Evolutionary conservation across 2,113 vertebrate genomes (phyloP).

Genomic region (Fukomys damarensis): DNA sequence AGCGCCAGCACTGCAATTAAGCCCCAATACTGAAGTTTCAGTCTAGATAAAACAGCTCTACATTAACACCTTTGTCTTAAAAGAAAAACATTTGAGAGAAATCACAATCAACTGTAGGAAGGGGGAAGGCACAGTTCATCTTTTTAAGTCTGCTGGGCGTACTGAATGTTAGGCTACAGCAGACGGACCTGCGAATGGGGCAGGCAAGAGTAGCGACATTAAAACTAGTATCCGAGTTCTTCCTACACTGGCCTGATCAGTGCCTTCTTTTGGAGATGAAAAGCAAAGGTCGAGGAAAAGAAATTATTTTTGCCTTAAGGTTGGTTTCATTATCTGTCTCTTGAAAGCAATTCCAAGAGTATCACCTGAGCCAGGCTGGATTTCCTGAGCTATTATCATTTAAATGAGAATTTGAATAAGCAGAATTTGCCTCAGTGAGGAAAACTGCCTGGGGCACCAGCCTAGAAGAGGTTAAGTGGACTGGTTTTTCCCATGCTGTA

Average conservation of each 20-base stretch:
- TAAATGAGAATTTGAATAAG: slow-evolving; percentile 69
- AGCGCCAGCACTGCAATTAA: neutral
- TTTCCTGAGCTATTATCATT: slow-evolving; percentile 69
- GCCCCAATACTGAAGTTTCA: neutral
- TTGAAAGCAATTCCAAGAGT: slow-evolving; percentile 58
- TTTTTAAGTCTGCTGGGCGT: neutral
- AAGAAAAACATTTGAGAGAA: neutral
- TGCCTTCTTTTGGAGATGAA: slow-evolving; percentile 55
- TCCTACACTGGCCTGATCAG: neutral
- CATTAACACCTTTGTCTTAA: neutral
- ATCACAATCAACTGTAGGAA: neutral
- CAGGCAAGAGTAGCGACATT: neutral
- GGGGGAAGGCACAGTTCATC: neutral
- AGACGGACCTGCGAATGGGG: neutral
- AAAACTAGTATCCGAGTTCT: neutral
- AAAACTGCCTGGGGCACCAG: slow-evolving; percentile 45
- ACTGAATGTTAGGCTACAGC: neutral
- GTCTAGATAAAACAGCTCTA: neutral
- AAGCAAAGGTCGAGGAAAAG: slow-evolving; percentile 38
- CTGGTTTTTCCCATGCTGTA: neutral
- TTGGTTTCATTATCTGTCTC: slow-evolving; percentile 61
- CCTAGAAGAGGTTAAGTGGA: neutral
- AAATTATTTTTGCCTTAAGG: slow-evolving; percentile 45
- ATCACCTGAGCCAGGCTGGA: slow-evolving; percentile 18
- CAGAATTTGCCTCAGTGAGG: slow-evolving; percentile 64